phyloP scores from a whole-genome alignment of 2,888 invertebrate genomes.

The Nephrotoma flavescens region DNA sequence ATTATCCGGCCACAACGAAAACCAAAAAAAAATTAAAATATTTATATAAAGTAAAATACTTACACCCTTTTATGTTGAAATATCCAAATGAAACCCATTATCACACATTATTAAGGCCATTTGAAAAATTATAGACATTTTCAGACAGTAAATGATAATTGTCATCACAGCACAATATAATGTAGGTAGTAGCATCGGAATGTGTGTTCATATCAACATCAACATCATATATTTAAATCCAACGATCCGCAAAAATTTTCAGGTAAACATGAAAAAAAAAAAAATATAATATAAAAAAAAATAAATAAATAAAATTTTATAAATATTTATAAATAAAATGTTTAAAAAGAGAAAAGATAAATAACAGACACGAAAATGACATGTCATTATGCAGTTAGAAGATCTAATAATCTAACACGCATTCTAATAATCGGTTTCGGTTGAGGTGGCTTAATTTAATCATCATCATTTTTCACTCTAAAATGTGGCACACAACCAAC shows the following conservation, averaged over 20 bases:
- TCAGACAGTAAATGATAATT: neutral
- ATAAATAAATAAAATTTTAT: neutral
- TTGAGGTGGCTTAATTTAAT: neutral
- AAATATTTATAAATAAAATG: neutral
- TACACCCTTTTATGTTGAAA: neutral
- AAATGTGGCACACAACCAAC: neutral
- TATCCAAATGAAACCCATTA: neutral
- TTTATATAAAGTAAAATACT: neutral
- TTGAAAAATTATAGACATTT: neutral
- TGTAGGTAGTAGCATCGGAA: neutral
- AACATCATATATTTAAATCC: neutral
- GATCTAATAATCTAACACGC: neutral
- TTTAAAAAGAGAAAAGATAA: neutral
- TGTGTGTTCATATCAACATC: neutral
- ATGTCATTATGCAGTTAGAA: conserved; percentile 3
- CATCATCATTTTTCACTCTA: neutral
- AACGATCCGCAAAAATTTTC: neutral
- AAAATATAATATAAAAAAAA: neutral
- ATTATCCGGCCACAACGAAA: neutral
- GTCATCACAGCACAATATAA: neutral
- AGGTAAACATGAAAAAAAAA: neutral
- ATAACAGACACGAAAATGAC: conserved; percentile 1
- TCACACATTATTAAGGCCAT: neutral
- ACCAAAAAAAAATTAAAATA: neutral
- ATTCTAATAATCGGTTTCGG: neutral